Evolutionary conservation across 2,888 invertebrate genomes (phyloP), one percentile per base, ranked within the genome.

Genomic region (Drosophila atroscutellata): DNA sequence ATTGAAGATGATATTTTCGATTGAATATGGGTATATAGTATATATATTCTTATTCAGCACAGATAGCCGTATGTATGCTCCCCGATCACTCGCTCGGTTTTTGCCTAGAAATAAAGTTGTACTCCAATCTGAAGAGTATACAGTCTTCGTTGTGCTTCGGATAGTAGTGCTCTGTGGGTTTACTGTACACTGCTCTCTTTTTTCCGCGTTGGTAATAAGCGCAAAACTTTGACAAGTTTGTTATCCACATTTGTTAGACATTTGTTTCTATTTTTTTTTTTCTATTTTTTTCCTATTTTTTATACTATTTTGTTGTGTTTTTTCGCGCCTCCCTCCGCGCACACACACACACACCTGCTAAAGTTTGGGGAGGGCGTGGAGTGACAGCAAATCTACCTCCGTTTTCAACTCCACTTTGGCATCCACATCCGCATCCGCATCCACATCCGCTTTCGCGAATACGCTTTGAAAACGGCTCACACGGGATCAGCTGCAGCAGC

Each of bases 141-240:
- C 1, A n/a, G 13, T 28, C 37, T 11, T n/a, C n/a, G 18, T 0
- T n/a, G 7, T 20, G 20, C 5, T 15, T 20, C 24, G 0, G 6
- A 13, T 13, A 8, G 18, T n/a, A n/a, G 36, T 37, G 26, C n/a
- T 37, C 13, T 15, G 18, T 18, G 26, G 18, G 13, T 36, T 36
- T 36, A 13, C 26, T 20, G 20, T 52, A 15, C 26, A 30, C 54
- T 42, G 52, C 49, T 51, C 50, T 60, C 15, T 39, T 54, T 45
- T 34, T 34, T 59, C 50, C 68, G 74, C 74, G 50, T 70, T 80
- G 85, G 90, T 89, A 89, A 87, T 85, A 85, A 84, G 81, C 84
- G 81, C 80, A 79, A 77, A 90, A 83, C 85, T 91, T 91, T 91
- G 91, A 91, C 91, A 90, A 45, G 90, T 87, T 91, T 90, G 91